Percentiles rank a stretch among this genome's conserved stretches.
These are phyloP conservation scores for Pollimyrus isidori DNA, from an alignment of 2,113 vertebrate species.

Conservation along the genomic window DNA sequence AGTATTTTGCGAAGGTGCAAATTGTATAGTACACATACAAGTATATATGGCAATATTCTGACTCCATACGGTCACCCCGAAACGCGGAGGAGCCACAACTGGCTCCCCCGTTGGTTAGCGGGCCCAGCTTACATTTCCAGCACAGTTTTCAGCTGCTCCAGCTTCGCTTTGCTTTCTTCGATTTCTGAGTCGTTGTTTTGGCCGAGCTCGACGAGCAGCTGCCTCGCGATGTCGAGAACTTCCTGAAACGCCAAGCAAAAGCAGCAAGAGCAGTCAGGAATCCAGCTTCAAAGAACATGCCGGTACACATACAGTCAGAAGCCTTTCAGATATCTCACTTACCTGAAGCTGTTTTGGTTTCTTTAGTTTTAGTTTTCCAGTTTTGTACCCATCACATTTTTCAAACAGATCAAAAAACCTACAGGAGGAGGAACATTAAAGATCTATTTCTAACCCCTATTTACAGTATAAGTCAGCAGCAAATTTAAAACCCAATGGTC, in stretches of 20 bases:
- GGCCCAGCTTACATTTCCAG: constrained; percentile 73
- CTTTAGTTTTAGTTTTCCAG: constrained; percentile 80
- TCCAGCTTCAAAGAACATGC: not conserved
- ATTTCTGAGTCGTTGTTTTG: constrained; percentile 86
- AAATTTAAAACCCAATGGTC: not conserved
- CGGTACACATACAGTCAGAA: not conserved
- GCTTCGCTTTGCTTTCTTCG: constrained; percentile 85
- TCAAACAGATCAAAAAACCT: constrained; percentile 90
- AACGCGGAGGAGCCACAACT: no score
- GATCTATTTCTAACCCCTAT: no score
- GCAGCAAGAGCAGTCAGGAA: not conserved
- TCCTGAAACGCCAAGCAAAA: constrained; percentile 56
- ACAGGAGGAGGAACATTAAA: constrained; percentile 20
- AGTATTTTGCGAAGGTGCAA: no score
- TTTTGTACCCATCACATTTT: constrained; percentile 81
- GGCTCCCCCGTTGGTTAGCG: no score
- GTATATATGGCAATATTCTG: no score
- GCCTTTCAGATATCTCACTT: constrained; percentile 29
- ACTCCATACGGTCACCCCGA: no score
- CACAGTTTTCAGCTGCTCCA: constrained; percentile 83
- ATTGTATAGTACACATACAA: no score
- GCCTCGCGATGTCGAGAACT: constrained; percentile 79
- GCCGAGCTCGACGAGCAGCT: constrained; percentile 73
- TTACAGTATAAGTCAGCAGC: not conserved
- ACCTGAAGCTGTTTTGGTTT: constrained; percentile 81